Conservation (phyloP, 1,140 invertebrate species). For the Hestina assimilis region DNA sequence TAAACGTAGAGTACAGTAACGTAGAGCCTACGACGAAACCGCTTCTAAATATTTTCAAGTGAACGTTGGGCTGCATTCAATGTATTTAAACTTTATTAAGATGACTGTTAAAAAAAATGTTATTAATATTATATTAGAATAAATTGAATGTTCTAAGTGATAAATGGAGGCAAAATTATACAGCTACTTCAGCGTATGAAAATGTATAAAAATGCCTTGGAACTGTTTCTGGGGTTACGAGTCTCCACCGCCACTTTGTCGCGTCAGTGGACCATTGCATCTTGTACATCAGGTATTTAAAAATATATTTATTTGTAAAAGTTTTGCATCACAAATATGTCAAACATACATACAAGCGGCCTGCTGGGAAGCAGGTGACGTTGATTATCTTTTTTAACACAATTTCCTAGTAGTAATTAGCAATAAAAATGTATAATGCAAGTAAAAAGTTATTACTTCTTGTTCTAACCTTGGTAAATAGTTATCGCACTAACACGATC, state of each 20-base stretch:
- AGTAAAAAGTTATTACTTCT: too few relatives aligned
- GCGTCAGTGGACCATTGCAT: slow-evolving; percentile 62
- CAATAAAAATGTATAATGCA: too few relatives aligned
- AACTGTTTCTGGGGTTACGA: slow-evolving; percentile 72
- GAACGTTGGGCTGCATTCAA: neutral
- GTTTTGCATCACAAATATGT: too few relatives aligned
- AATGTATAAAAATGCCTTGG: slow-evolving; percentile 66
- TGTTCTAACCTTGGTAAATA: too few relatives aligned
- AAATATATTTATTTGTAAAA: too few relatives aligned
- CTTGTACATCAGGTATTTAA: slow-evolving; percentile 52
- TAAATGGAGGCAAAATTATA: slow-evolving; percentile 12
- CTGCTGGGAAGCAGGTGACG: too few relatives aligned
- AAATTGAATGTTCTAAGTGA: neutral
- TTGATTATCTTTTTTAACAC: too few relatives aligned
- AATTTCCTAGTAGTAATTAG: too few relatives aligned
- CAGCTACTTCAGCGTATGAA: slow-evolving; percentile 14
- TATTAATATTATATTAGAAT: neutral
- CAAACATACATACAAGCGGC: too few relatives aligned
- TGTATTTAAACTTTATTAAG: neutral
- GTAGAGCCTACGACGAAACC: slow-evolving; percentile 1
- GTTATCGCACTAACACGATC: too few relatives aligned
- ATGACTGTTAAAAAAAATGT: neutral
- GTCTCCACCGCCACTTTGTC: slow-evolving; percentile 57
- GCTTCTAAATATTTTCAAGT: neutral
- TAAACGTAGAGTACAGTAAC: slow-evolving; percentile 4